Base-by-base conservation (phyloP, 2,888 invertebrate genomes). In the Agrochola macilenta region DNA sequence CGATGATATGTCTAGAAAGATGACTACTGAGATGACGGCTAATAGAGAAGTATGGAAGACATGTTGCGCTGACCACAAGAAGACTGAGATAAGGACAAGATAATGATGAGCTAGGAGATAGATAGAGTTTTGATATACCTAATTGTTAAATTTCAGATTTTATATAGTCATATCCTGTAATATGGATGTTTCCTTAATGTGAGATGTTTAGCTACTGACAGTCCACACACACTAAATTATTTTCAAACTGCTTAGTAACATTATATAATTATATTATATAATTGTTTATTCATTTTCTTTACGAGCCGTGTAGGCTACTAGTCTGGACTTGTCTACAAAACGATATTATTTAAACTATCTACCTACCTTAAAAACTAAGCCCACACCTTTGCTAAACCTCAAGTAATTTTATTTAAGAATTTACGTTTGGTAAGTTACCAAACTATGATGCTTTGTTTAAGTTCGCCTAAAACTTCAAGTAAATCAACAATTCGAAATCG, bases 121-220 rank as follows among this genome's bases (percentile, higher is more conserved):
- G 8, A 70, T n/a, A 14, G 12, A n/a, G 49, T 76, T 79, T 52
- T 17, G 30, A 74, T 17, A 23, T 54, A 35, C 30, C 68, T 30
- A 17, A 43, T 74, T 43, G 23, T 30, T 30, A 20, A 20, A 52
- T 23, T 46, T 81, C 17, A 5, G 61, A 35, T 46, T 35, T 52
- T n/a, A 52, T 43, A 43, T 49, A 17, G 17, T 46, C 11, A 0
- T 60, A 17, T 46, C 11, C 0, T 60, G 11, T 1, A 23, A 5
- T 52, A 39, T 8, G 17, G 26, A 76, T 12, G 3, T 60, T 68
- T 52, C 3, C 5, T 49, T 20, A 23, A 49, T 35, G 11, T 35
- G 20, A 76, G 26, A 35, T 58, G 75, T 39, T 76, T 23, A 30
- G 26, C 49, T 49, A 39, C 35, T 76, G 20, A 46, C n/a, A 7